Evolutionary conservation across 2,113 vertebrate genomes (phyloP), one percentile per base, ranked within the genome.

Genomic region (Atrichornis clamosus): DNA sequence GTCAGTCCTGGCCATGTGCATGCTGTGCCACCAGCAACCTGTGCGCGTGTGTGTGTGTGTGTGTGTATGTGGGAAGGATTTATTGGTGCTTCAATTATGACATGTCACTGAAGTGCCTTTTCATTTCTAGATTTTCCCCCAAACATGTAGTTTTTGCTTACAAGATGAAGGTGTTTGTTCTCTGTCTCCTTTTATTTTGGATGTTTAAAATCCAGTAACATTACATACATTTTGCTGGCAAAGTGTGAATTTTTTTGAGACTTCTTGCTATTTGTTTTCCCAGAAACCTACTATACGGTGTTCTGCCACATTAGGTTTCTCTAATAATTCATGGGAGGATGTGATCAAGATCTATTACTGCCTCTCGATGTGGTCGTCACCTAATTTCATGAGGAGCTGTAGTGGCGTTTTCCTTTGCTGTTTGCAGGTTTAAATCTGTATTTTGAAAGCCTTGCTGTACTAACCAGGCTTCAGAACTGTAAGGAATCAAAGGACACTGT

Each of bases 251-350:
- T 73, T 86, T 90, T 96, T 94, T 75, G 35, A 67, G 60, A 72
- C 37, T 95, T 69, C 39, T 44, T 73, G 59, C 72, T 93, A 74
- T 95, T 92, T 13, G 11, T 95, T 92, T 95, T 87, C 68, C 56
- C 50, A 90, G 59, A 87, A 95, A 49, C 46, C 52, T 94, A n/a
- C 87, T 90, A n/a, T 84, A 59, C 47, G 60, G 52, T 89, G 91
- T 97, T 97, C 93, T 94, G 88, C 90, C 80, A 90, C 97, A 95
- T 97, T 97, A 97, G 69, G 87, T 90, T 97, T 97, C 88, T 90
- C 77, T 97, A 97, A 96, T 95, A 97, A 96, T 96, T 95, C 87
- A 94, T 89, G 75, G 87, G 89, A 87, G 70, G 89, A 65, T 84
- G 62, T 94, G 94, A 97, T 96, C 84, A 96, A 95, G 97, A 97